These are phyloP conservation scores for Psittacula cyanocephala DNA, from an alignment of 2,113 vertebrate genomes.

Conservation along the genomic window DNA sequence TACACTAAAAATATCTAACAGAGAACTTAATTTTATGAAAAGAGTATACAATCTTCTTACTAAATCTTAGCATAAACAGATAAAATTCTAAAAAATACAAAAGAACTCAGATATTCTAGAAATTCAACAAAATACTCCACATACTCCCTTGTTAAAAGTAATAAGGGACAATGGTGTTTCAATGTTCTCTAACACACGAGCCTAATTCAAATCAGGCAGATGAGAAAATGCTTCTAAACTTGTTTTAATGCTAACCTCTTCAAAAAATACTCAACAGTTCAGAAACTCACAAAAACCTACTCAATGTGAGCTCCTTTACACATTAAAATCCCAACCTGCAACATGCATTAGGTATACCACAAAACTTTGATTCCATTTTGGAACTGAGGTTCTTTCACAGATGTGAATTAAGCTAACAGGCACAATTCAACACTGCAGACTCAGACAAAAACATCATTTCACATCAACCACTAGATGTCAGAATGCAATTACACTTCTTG, in stretches of 20 bases:
- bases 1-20: background rate
- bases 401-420: background rate
- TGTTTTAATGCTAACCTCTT: background rate
- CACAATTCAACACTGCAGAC: background rate
- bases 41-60: background rate
- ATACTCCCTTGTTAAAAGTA: background rate
- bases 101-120: background rate
- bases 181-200: background rate
- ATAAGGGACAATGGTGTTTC: background rate
- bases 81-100: background rate
- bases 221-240: background rate
- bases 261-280: background rate
- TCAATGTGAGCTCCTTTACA: fast-evolving
- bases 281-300: background rate
- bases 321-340: background rate
- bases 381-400: fast-evolving
- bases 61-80: background rate
- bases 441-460: background rate
- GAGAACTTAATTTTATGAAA: background rate
- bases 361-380: background rate
- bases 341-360: background rate
- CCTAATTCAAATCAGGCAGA: background rate
- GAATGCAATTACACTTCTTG: background rate
- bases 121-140: background rate
- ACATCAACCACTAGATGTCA: constrained; percentile 33